Evolutionary conservation across 2,797 vertebrate species (phyloP), one percentile per base, ranked within the genome.

Genomic region (Hapalemur alaotrensis): DNA sequence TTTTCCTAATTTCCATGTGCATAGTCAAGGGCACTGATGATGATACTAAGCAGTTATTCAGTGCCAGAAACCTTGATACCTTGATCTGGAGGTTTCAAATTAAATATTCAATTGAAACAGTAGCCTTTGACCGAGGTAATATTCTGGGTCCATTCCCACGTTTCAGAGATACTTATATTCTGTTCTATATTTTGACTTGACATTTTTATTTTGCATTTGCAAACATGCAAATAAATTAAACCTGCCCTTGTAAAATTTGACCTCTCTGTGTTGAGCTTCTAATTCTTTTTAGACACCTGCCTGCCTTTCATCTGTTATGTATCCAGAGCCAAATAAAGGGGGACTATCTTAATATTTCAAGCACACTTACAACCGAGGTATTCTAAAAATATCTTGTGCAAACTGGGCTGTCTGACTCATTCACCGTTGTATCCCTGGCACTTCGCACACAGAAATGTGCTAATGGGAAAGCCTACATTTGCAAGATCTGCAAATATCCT

Each of bases 261-360:
- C 38, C 38, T 90, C 0, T 69, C 32, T 65, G 20, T 79, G 22
- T 59, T 91, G 46, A 89, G 25, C 7, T 35, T 61, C 30, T 11
- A 23, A 46, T 79, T 82, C 4, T 46, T 65, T 91, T 54, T 11
- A 76, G 61, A 41, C 15, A 83, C 65, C 41, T 83, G 41, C 32
- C 82, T 78, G 20, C 20, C 23, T 85, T 75, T 95, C 13, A 35
- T 79, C 72, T 92, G 22, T 87, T 84, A 28, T 3, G 9, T 96
- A 86, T 67, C 18, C 17, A 72, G 28, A 89, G 52, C 52, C 91
- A 41, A 67, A 70, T 54, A n/a, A 43, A 95, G 28, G 20, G 14
- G 28, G 14, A 80, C 14, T 22, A 32, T 88, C 48, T 92, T 85
- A 78, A 67, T 93, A 90, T 81, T 93, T 95, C 91, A 95, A 82